Evolutionary conservation across 2,888 invertebrate genomes (phyloP), one percentile per base, ranked within the genome.

Genomic region (Acanthosepion pharaonis): DNA sequence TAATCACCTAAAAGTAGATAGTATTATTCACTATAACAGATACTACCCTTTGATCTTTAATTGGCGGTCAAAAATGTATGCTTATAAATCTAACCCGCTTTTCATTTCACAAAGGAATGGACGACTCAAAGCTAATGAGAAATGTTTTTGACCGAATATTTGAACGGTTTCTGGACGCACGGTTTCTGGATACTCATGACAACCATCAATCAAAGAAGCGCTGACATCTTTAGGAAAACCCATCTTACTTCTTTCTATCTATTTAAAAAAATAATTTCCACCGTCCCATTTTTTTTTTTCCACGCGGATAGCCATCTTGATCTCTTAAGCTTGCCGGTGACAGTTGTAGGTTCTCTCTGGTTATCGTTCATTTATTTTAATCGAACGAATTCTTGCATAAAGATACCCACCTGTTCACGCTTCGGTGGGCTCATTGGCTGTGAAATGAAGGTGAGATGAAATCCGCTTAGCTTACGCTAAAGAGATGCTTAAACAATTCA

Each of bases 401-500:
- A 78, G 78, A 78, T 78, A 33, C n/a, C 78, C 33, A 78, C 78
- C 15, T 33, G 4, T 78, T n/a, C 23, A n/a, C 18, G 78, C 78
- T 9, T 78, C n/a, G n/a, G n/a, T 78, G 11, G n/a, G 18, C n/a
- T n/a, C 15, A 78, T 78, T 78, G 33, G n/a, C 23, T 78, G n/a
- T n/a, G n/a, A n/a, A 78, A 33, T 33, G 78, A 78, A 78, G 78
- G 78, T 78, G 78, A 78, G 78, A 78, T 18, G n/a, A 5, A n/a
- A 78, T 78, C 78, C 78, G 78, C 78, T 78, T 78, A n/a, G 15
- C 78, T 78, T 33, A 78, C 78, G 78, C 78, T 78, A 78, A 78
- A 78, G 78, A 78, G 78, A 78, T n/a, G n/a, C 78, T 78, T 78
- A 28, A 78, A n/a, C 78, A 78, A 78, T n/a, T 78, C 78, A 78